These are phyloP conservation scores for Etheostoma perlongum DNA, from an alignment of 2,797 vertebrate species.

Conservation along the genomic window DNA sequence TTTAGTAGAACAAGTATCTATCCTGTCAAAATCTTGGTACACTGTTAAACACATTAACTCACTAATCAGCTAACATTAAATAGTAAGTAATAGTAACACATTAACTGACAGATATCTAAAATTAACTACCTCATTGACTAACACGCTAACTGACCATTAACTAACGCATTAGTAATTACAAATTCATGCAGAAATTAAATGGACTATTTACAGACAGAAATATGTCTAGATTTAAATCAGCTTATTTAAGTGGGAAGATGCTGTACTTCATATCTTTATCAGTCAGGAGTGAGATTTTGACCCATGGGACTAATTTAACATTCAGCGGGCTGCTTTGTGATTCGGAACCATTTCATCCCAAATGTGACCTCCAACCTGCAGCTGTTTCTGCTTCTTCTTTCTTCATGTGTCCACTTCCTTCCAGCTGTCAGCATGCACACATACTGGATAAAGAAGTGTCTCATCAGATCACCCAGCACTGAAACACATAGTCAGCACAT, in stretches of 20 bases:
- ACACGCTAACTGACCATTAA: background rate
- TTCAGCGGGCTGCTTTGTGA: slow-evolving; percentile 18
- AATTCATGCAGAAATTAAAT: background rate
- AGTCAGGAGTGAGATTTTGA: slow-evolving; percentile 18
- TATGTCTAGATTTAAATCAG: background rate
- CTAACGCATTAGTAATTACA: background rate
- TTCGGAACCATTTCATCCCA: slow-evolving; percentile 40
- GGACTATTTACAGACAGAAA: background rate
- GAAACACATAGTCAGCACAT: slow-evolving; percentile 21
- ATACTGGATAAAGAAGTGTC: slow-evolving; percentile 48
- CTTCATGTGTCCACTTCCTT: slow-evolving; percentile 67
- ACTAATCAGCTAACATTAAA: too few species aligned
- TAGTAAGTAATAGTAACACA: too few species aligned
- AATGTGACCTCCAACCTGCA: slow-evolving; percentile 66
- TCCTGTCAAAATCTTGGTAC: too few species aligned
- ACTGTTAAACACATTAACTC: too few species aligned
- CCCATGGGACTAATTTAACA: slow-evolving; percentile 4
- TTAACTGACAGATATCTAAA: too few species aligned
- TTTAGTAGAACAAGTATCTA: background rate
- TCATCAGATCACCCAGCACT: slow-evolving; percentile 51
- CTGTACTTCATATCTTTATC: background rate
- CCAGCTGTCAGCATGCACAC: slow-evolving; percentile 65
- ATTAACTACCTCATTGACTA: background rate
- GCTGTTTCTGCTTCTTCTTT: slow-evolving; percentile 69
- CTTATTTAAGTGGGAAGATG: background rate